Base-by-base conservation (phyloP, 2,797 vertebrate species). In the Neosilurus hyrtlii region DNA sequence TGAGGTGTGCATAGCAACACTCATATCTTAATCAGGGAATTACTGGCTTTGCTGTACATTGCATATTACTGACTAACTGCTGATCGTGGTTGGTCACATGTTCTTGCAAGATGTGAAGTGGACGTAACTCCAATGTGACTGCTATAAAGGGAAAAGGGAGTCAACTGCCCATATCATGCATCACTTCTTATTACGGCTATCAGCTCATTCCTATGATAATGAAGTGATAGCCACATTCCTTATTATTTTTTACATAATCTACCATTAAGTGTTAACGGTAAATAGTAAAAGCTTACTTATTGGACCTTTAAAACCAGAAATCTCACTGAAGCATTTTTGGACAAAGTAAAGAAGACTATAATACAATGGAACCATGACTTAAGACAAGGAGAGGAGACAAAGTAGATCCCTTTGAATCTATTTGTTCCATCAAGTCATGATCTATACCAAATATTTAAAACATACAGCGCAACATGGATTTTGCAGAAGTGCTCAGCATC, bases 391-490 rank as follows among this genome's bases (percentile, higher is more conserved):
- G 22, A 26, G 7, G 18, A 56, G 26, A 56, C 10, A 62, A 49
- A 35, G 30, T 57, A 65, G 24, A 76, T 37, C 20, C 57, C 15
- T 65, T 81, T 78, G 12, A 54, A 61, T 83, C 78, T 63, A 49
- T 43, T 79, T 43, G 74, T 86, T 73, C 43, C 56, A 77, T 24
- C 26, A 78, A 79, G 49, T 56, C 74, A 67, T 72, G 35, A 76
- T 70, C 65, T 51, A 68, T 0, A 12, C 24, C 43, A 71, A 52
- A 52, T 43, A 80, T 66, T 82, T 74, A 63, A 86, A 86, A 57
- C 24, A 61, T 68, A 84, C 52, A 54, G 90, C 91, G 80, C 65
- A 80, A 82, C 24, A 78, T 24, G 51, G 68, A 43, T 56, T 80
- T 66, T 24, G 59, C n/a, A 63, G 51, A 73, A 66, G 72, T 81